phyloP scores from a whole-genome alignment of 2,113 vertebrate species.

The Chunga burmeisteri region DNA sequence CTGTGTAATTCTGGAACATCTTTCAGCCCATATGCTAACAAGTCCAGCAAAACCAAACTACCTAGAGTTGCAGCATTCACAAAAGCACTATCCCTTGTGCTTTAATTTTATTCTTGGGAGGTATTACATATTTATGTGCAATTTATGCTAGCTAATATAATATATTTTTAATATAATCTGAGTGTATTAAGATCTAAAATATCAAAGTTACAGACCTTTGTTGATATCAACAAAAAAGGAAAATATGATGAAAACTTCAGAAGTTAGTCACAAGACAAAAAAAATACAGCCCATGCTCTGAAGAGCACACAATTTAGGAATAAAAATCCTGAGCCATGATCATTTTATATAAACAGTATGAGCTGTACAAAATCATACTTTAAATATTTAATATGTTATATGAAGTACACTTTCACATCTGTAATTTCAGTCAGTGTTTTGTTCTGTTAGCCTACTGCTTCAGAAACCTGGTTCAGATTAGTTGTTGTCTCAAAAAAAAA shows the following conservation, averaged over 20 bases:
- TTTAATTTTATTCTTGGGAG: background rate
- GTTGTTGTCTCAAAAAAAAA: constrained; percentile 37
- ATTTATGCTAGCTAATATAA: background rate
- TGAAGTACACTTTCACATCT: constrained; percentile 22
- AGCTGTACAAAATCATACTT: constrained; percentile 43
- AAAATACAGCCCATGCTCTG: constrained; percentile 14
- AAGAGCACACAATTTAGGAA: constrained; percentile 32
- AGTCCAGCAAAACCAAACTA: background rate
- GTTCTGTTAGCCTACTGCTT: constrained; percentile 20
- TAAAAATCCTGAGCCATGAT: constrained; percentile 50
- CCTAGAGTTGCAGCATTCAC: background rate
- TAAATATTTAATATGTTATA: constrained; percentile 61
- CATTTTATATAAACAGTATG: background rate
- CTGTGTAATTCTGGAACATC: background rate
- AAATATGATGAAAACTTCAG: constrained; percentile 58
- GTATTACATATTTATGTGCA: background rate
- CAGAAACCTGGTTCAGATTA: constrained; percentile 33
- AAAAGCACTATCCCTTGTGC: background rate
- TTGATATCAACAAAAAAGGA: constrained; percentile 34
- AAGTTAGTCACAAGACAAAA: constrained; percentile 59
- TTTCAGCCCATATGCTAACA: background rate
- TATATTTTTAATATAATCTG: background rate
- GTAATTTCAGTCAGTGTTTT: constrained; percentile 43
- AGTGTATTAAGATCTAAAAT: constrained; percentile 40
- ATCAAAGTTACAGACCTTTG: constrained; percentile 27